Percentiles rank a stretch among this genome's conserved stretches.
Evolutionary conservation across 2,113 vertebrate species (phyloP).

Genomic region (Burhinus oedicnemus): DNA sequence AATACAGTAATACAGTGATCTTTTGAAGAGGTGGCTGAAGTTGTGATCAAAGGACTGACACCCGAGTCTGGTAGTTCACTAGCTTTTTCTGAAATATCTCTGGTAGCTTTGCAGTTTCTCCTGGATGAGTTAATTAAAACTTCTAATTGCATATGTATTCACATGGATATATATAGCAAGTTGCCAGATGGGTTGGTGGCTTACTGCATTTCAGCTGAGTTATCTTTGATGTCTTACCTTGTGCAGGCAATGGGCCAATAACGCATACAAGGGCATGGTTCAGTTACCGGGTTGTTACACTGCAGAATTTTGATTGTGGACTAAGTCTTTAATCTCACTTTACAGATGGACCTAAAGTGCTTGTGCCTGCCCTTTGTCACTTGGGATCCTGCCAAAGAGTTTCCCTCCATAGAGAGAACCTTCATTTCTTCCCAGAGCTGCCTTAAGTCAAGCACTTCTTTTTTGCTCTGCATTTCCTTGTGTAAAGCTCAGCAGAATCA

Average conservation of each 20-base stretch:
- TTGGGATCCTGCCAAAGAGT: neutral
- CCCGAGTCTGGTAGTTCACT: neutral
- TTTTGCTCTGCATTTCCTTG: neutral
- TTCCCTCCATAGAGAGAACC: neutral
- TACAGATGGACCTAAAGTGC: neutral
- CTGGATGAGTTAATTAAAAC: neutral
- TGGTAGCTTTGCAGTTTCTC: neutral
- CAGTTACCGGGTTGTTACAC: neutral
- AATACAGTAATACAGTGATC: neutral
- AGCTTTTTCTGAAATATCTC: neutral
- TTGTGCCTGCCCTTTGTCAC: neutral
- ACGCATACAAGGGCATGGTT: accelerated
- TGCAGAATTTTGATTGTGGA: neutral
- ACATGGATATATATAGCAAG: neutral
- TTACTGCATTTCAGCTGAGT: neutral
- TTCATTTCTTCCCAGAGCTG: neutral
- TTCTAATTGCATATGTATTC: neutral
- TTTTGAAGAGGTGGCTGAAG: neutral
- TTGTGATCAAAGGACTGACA: neutral
- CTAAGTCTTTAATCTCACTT: neutral
- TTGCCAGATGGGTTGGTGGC: neutral
- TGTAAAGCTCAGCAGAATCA: neutral
- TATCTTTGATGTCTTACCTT: neutral
- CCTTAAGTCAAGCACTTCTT: neutral
- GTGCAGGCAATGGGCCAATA: neutral